Conservation (phyloP, 2,888 invertebrate genomes). For the Cremastobaeus sp. region DNA sequence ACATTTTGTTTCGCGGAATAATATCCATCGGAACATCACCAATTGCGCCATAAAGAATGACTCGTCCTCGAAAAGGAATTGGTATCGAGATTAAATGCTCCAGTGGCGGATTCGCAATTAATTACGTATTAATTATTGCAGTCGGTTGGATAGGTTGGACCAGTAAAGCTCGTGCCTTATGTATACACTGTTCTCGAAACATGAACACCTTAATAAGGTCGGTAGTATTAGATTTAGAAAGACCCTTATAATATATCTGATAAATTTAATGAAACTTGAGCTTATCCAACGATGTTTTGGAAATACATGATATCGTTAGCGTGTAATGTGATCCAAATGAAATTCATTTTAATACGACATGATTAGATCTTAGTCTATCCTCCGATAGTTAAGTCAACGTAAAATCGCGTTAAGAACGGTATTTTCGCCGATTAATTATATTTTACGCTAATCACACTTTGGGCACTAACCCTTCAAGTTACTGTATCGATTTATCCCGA, state of each 20-base stretch:
- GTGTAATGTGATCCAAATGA: too few species aligned
- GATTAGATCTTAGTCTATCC: background rate
- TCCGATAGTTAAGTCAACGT: too few species aligned
- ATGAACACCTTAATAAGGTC: constrained; percentile 4
- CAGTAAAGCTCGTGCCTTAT: too few species aligned
- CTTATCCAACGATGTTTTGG: too few species aligned
- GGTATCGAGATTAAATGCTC: background rate
- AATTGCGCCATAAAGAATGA: constrained; percentile 16
- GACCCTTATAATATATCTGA: constrained; percentile 7
- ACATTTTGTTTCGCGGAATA: constrained; percentile 48
- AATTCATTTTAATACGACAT: background rate
- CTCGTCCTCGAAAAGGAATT: background rate
- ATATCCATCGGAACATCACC: constrained; percentile 24
- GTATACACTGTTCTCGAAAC: too few species aligned
- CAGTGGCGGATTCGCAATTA: background rate
- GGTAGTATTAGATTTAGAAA: background rate
- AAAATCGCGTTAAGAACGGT: too few species aligned
- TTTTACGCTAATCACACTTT: too few species aligned
- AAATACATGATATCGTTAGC: too few species aligned
- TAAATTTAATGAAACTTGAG: constrained; percentile 4
- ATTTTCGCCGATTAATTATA: too few species aligned
- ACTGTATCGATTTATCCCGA: too few species aligned
- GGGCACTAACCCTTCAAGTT: too few species aligned
- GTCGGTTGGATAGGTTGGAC: background rate
- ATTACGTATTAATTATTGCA: constrained; percentile 7